Percentiles rank a stretch among this genome's conserved stretches.
These are phyloP conservation scores for Drosophila anceps DNA, from an alignment of 2,888 invertebrate genomes.

Conservation along the genomic window DNA sequence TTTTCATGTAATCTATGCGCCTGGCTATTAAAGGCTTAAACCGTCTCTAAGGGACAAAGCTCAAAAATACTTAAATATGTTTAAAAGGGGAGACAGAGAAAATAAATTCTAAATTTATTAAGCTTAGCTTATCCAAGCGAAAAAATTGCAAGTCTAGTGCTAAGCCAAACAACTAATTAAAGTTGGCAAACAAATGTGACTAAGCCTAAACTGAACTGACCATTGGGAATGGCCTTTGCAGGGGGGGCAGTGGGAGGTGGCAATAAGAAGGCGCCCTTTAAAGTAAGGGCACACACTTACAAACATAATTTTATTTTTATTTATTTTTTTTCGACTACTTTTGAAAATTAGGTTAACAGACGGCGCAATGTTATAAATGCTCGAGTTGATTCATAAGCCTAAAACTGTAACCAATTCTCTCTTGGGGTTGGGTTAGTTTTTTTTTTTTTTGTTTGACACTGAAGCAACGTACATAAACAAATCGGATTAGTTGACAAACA, in stretches of 20 bases:
- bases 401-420: slow-evolving; percentile 73
- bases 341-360: slow-evolving; percentile 76
- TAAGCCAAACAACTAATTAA: too few relatives aligned
- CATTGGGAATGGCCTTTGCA: slow-evolving; percentile 35
- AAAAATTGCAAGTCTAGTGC: slow-evolving; percentile 32
- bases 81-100: too few relatives aligned
- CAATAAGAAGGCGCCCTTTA: slow-evolving; percentile 44
- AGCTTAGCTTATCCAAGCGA: neutral
- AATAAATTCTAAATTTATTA: neutral
- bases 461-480: slow-evolving; percentile 66
- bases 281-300: slow-evolving; percentile 41
- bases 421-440: slow-evolving; percentile 22
- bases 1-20: too few relatives aligned
- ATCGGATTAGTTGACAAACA: slow-evolving; percentile 76
- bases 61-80: too few relatives aligned
- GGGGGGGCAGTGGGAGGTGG: slow-evolving; percentile 18
- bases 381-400: slow-evolving; percentile 75
- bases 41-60: too few relatives aligned
- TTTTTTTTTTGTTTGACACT: slow-evolving; percentile 25
- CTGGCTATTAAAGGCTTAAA: too few relatives aligned
- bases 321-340: slow-evolving; percentile 29
- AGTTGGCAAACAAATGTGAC: slow-evolving; percentile 31
- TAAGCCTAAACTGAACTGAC: slow-evolving; percentile 41
- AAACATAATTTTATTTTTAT: slow-evolving; percentile 45
- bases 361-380: slow-evolving; percentile 41